Conservation (phyloP, 1,140 invertebrate genomes). For the Helicoverpa armigera region DNA sequence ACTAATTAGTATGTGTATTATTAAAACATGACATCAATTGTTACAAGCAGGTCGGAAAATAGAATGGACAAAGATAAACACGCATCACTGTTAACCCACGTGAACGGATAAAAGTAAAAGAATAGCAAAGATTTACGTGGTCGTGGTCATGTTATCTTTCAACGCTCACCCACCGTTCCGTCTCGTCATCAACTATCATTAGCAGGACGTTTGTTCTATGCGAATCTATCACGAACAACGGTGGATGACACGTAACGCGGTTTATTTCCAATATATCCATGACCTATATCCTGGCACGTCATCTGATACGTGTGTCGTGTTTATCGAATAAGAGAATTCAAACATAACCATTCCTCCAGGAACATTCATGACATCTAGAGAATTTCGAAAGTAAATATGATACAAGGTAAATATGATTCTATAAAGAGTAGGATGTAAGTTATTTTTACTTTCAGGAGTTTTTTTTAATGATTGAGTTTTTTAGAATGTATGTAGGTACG, state of each 20-base stretch:
- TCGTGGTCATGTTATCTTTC: background rate
- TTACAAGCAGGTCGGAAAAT: slow-evolving; percentile 12
- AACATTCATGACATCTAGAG: too few species aligned
- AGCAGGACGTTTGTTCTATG: background rate
- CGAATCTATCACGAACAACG: background rate
- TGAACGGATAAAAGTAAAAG: background rate
- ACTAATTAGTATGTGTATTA: slow-evolving; percentile 22
- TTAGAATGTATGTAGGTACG: too few species aligned
- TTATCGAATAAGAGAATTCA: too few species aligned
- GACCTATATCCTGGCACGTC: background rate
- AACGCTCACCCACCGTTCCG: slow-evolving; percentile 1
- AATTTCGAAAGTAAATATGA: too few species aligned
- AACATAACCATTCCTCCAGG: too few species aligned
- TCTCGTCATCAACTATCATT: slow-evolving; percentile 20
- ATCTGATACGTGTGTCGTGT: background rate
- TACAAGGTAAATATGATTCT: too few species aligned
- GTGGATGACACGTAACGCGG: background rate
- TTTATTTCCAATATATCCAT: background rate
- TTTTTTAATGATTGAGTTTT: too few species aligned
- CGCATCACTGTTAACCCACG: background rate
- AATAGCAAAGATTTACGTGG: slow-evolving; percentile 5
- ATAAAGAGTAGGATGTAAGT: too few species aligned
- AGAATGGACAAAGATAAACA: slow-evolving; percentile 27
- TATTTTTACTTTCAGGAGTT: too few species aligned
- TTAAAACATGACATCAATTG: slow-evolving; percentile 7